These are phyloP conservation scores for Gari tellinella DNA, from an alignment of 2,888 invertebrate genomes.

Conservation along the genomic window DNA sequence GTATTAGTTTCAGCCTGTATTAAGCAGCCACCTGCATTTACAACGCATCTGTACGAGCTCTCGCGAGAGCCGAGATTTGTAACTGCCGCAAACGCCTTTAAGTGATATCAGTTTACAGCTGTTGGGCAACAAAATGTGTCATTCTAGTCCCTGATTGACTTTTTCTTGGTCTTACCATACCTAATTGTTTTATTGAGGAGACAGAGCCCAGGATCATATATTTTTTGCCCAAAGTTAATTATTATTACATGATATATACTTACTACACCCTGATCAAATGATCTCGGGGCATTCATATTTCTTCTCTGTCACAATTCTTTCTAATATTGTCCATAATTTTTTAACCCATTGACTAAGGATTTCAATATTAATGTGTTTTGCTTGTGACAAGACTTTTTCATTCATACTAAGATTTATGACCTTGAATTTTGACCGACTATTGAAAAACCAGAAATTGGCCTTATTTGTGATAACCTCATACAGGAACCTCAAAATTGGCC, in stretches of 20 bases:
- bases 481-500: conserved; percentile 5
- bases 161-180: conserved; percentile 6
- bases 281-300: conserved; percentile 8
- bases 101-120: not conserved
- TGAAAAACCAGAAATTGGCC: conserved; percentile 6
- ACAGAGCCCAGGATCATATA: conserved; percentile 8
- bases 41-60: conserved; percentile 3
- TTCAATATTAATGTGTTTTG: conserved; percentile 8
- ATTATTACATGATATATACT: conserved; percentile 8
- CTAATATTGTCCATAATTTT: conserved; percentile 5
- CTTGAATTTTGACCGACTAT: conserved; percentile 8
- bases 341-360: conserved; percentile 8
- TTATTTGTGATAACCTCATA: conserved; percentile 8
- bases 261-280: conserved; percentile 6
- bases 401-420: conserved; percentile 5
- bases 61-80: conserved; percentile 6
- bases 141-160: conserved; percentile 6
- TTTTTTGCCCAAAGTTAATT: conserved; percentile 8
- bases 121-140: conserved; percentile 8
- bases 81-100: conserved; percentile 7
- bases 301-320: conserved; percentile 6
- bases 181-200: conserved; percentile 5
- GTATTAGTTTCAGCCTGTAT: conserved; percentile 5
- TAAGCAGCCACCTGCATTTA: conserved; percentile 7
- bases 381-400: conserved; percentile 5